A percentile compares a stretch with the other conserved stretches of the same genome.
phyloP scores from a whole-genome alignment of 2,113 vertebrate genomes.

The Tachysurus vachellii region DNA sequence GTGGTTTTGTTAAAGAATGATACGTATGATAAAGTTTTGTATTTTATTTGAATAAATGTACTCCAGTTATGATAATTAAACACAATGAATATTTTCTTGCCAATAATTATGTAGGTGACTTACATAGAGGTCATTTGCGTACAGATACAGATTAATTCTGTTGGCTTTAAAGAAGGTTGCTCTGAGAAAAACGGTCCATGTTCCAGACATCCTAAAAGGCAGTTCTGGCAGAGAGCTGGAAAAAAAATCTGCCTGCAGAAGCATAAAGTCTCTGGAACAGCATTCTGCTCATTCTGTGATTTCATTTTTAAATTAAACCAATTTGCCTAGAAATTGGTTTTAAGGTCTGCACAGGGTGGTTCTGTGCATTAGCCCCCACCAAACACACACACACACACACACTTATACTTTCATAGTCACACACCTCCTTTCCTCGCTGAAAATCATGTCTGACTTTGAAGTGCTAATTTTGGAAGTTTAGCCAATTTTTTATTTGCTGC shows the following conservation, averaged over 20 bases:
- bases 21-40: background rate
- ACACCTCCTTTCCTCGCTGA: slow-evolving; percentile 70
- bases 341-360: slow-evolving; percentile 77
- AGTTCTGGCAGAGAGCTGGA: slow-evolving; percentile 57
- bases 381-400: slow-evolving; percentile 53
- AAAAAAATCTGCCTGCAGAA: slow-evolving; percentile 67
- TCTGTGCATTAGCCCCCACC: slow-evolving; percentile 71
- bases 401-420: slow-evolving; percentile 73
- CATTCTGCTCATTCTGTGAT: slow-evolving; percentile 79
- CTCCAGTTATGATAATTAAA: background rate
- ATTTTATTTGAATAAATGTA: background rate
- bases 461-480: slow-evolving; percentile 86
- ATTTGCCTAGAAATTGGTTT: slow-evolving; percentile 85
- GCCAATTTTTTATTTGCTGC: slow-evolving; percentile 83
- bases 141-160: background rate
- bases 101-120: background rate
- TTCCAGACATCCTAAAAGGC: slow-evolving; percentile 30
- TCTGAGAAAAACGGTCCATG: slow-evolving; percentile 33
- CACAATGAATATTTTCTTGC: background rate
- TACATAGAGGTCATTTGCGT: background rate
- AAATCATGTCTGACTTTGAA: slow-evolving; percentile 85
- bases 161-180: slow-evolving; percentile 3
- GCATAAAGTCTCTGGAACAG: slow-evolving; percentile 76
- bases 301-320: slow-evolving; percentile 82
- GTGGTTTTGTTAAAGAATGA: background rate